phyloP scores from a whole-genome alignment of 2,797 vertebrate species.

The Sebastes oblongus region DNA sequence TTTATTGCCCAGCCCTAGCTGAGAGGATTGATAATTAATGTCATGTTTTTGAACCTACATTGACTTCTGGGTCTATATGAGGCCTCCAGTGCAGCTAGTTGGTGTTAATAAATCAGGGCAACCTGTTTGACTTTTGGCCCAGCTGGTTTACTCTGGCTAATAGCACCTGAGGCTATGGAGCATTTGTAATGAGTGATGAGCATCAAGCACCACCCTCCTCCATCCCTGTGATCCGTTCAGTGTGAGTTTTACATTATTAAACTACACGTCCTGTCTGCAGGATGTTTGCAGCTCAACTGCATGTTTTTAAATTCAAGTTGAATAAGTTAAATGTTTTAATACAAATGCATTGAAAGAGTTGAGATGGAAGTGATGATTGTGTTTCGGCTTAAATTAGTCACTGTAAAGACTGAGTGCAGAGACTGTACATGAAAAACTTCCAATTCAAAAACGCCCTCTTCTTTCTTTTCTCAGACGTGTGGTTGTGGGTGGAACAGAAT shows the following conservation, averaged over 20 bases:
- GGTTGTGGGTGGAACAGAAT: constrained; percentile 1
- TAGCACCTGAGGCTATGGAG: constrained; percentile 25
- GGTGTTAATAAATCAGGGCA: constrained; percentile 34
- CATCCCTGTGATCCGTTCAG: not conserved
- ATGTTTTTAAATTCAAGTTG: not conserved
- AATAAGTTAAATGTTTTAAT: not conserved
- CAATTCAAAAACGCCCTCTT: constrained; percentile 3
- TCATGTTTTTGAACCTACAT: not conserved
- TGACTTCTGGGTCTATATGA: constrained; percentile 5
- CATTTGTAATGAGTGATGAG: constrained; percentile 13
- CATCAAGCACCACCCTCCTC: not conserved
- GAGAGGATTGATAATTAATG: too few species aligned
- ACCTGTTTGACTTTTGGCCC: constrained; percentile 46
- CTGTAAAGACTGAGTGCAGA: not conserved
- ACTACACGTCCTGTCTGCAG: not conserved
- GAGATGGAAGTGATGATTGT: not conserved
- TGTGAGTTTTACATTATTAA: not conserved
- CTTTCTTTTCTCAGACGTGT: not conserved
- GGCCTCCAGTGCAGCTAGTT: constrained; percentile 18
- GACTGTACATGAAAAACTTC: not conserved
- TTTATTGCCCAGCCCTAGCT: too few species aligned
- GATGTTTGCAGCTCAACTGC: not conserved
- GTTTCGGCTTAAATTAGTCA: constrained; percentile 9
- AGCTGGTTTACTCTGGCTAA: constrained; percentile 24
- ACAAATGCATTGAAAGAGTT: not conserved